phyloP scores from a whole-genome alignment of 2,113 vertebrate species.

The Melozone crissalis region DNA sequence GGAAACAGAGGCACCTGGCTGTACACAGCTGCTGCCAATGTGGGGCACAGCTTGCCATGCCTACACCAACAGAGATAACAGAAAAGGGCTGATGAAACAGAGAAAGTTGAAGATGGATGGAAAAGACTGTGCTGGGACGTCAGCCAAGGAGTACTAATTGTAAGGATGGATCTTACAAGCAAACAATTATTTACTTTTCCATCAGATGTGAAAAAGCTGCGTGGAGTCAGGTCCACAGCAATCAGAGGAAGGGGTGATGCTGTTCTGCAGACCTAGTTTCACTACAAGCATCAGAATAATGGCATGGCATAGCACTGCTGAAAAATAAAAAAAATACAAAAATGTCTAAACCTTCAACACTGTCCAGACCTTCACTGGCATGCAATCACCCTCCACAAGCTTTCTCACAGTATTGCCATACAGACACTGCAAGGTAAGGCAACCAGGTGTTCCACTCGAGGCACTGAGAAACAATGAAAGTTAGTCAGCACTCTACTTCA shows the following conservation, averaged over 20 bases:
- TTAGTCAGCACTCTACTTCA: background rate
- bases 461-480: background rate
- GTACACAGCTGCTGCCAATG: background rate
- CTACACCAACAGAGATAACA: background rate
- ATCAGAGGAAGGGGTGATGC: background rate
- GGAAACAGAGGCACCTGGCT: background rate
- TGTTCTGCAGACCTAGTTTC: background rate
- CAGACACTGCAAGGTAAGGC: background rate
- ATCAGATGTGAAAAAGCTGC: background rate
- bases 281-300: background rate
- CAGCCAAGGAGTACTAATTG: background rate
- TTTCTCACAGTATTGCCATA: background rate
- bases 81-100: background rate
- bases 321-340: background rate
- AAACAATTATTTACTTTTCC: background rate
- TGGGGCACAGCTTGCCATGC: background rate
- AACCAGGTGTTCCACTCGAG: background rate
- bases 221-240: background rate
- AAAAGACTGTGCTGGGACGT: background rate
- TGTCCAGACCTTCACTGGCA: background rate
- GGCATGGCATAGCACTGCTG: background rate
- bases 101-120: background rate
- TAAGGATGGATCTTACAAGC: background rate
- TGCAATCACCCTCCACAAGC: background rate
- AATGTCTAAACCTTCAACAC: background rate